These are phyloP conservation scores for Diloba caeruleocephala DNA, from an alignment of 2,888 invertebrate genomes.

Conservation along the genomic window DNA sequence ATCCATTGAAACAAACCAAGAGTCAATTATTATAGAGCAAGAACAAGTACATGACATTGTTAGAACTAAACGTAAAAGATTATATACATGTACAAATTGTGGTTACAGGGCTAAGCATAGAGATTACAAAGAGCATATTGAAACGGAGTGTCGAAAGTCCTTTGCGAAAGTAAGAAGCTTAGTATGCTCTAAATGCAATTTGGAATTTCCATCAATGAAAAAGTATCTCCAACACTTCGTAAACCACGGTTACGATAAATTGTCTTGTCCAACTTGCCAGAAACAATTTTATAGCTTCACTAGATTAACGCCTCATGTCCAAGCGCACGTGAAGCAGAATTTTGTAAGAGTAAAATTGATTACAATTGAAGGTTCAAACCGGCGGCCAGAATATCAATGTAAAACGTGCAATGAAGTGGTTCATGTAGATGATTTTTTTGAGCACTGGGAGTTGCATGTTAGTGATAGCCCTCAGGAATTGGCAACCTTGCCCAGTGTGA, in stretches of 20 bases:
- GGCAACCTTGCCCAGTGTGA: too few species aligned
- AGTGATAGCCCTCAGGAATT: not conserved
- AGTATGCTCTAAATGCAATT: slow-evolving; percentile 55
- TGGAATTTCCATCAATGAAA: slow-evolving; percentile 15
- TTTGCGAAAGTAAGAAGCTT: accelerated
- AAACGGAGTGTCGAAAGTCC: not conserved
- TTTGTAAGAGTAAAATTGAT: slow-evolving; percentile 41
- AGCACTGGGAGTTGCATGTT: slow-evolving; percentile 69
- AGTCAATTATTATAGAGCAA: not conserved
- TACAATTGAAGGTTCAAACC: not conserved
- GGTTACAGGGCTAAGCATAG: slow-evolving; percentile 31
- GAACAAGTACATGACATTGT: not conserved
- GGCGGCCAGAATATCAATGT: slow-evolving; percentile 48
- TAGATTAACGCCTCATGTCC: slow-evolving; percentile 42
- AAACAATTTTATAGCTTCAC: accelerated
- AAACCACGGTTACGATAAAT: slow-evolving; percentile 30
- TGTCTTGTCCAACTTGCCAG: slow-evolving; percentile 60
- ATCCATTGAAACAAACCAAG: not conserved
- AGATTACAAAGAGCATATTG: slow-evolving; percentile 39
- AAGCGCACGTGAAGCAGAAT: slow-evolving; percentile 48
- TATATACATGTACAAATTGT: slow-evolving; percentile 52
- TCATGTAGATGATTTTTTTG: slow-evolving; percentile 31
- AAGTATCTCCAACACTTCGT: slow-evolving; percentile 59
- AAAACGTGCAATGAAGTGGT: slow-evolving; percentile 39
- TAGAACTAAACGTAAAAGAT: not conserved